phyloP scores from a whole-genome alignment of 2,888 invertebrate genomes.

The Parthenolecanium corni region DNA sequence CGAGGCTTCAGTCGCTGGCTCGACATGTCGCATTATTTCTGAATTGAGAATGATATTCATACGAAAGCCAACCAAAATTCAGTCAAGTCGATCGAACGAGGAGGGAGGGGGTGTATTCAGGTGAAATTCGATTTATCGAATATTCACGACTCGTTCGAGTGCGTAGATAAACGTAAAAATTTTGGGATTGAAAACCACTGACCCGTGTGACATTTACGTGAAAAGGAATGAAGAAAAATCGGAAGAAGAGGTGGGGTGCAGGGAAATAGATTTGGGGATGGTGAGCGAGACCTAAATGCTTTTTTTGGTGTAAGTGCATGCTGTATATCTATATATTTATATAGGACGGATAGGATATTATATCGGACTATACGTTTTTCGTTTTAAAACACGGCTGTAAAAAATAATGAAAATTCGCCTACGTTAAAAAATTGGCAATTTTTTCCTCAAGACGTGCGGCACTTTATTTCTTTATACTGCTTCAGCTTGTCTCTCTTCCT shows the following conservation, averaged over 20 bases:
- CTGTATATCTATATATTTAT: no score
- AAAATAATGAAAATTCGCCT: slow-evolving; percentile 25
- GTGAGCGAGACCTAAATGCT: no score
- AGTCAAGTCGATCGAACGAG: no score
- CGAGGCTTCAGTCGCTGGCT: no score
- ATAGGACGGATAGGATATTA: not conserved
- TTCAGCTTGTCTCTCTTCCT: slow-evolving; percentile 2
- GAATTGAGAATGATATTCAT: no score
- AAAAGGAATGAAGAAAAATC: not conserved
- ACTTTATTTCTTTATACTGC: slow-evolving; percentile 13
- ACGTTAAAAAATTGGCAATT: slow-evolving; percentile 26
- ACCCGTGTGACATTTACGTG: not conserved
- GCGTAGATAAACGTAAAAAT: no score
- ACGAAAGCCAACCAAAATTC: no score
- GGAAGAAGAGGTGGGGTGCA: not conserved
- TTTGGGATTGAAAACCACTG: no score
- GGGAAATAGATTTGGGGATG: no score
- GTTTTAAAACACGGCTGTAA: slow-evolving; percentile 3
- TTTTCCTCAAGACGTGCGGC: slow-evolving; percentile 4
- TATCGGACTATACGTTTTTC: not conserved
- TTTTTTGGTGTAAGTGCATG: no score
- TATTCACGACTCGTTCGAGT: no score
- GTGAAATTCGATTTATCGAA: not conserved
- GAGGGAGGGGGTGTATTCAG: not conserved
- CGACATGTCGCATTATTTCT: no score